Evolutionary conservation across 2,888 invertebrate species (phyloP), one percentile per base, ranked within the genome.

Genomic region (Orthosia gracilis): DNA sequence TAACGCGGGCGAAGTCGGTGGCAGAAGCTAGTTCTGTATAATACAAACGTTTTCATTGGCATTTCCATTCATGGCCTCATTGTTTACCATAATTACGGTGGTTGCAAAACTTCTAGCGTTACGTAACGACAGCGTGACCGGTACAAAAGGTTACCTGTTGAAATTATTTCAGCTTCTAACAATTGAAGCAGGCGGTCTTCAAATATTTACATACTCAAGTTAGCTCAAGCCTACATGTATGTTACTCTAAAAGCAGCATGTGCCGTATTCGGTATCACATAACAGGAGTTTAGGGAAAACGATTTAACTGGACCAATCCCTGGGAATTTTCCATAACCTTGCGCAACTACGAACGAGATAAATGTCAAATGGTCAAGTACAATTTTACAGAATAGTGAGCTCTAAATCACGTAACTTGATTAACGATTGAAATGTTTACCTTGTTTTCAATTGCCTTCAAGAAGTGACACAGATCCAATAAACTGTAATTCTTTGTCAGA

Each of bases 91-190:
- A 64, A 69, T 75, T 55, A 67, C 59, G n/a, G 45, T 74, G 58
- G 50, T 74, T 74, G 64, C 26, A 45, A 79, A 65, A 79, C 67
- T 75, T 70, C 17, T 54, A 66, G 57, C 18, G 49, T 69, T 65
- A 69, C 63, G 64, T 76, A 76, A 80, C 52, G 47, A 76, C 40
- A 21, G 70, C 49, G 76, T 71, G 70, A 80, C 80, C 65, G 57
- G 23, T 69, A 69, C 65, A 45, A 58, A 58, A 52, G 21, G 40
- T 68, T 80, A 54, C 68, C 62, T 21, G 70, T 71, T 65, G 13
- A 64, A 77, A 45, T 65, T 52, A 75, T 80, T 80, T 80, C 64
- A 70, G 70, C 67, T 59, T 15, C 69, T 59, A 52, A 75, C 4
- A 31, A 31, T 76, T 80, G 59, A 23, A 21, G 63, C 55, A 68